Evolutionary conservation across 2,113 vertebrate species (phyloP).

Genomic region (Trogon melanurus): DNA sequence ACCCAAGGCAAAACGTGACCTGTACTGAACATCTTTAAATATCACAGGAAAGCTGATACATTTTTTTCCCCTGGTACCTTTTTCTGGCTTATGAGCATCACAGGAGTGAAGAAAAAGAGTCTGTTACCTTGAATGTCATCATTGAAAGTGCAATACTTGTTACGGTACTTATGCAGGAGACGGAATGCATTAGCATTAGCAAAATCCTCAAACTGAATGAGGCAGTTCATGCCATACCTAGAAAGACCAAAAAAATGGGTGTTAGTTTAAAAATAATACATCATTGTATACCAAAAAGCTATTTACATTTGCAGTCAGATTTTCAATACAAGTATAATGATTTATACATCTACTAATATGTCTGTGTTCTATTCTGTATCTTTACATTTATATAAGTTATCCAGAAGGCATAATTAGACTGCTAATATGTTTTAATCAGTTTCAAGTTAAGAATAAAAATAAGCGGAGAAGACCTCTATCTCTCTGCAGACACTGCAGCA

Average conservation of each 20-base stretch:
- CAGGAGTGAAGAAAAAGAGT: neutral
- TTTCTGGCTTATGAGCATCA: neutral
- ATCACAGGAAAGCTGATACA: neutral
- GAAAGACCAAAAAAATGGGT: constrained; percentile 9
- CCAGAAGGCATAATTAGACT: neutral
- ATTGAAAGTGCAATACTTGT: constrained; percentile 96
- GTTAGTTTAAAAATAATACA: neutral
- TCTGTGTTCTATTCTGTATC: neutral
- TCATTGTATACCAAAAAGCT: neutral
- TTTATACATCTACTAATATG: neutral
- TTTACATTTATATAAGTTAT: neutral
- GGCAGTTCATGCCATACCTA: constrained; percentile 93
- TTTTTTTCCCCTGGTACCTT: neutral
- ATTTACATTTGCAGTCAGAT: neutral
- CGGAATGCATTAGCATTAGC: constrained; percentile 95
- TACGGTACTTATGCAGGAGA: constrained; percentile 91
- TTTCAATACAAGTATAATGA: neutral
- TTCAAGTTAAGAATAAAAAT: neutral
- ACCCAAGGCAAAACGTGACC: neutral
- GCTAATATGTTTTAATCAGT: neutral
- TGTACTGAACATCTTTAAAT: neutral
- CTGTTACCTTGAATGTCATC: constrained; percentile 97
- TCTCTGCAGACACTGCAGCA: neutral
- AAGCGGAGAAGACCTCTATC: neutral
- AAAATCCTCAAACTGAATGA: constrained; percentile 99